Base-by-base conservation (phyloP, 2,888 invertebrate species). In the Eupithecia centaureata region DNA sequence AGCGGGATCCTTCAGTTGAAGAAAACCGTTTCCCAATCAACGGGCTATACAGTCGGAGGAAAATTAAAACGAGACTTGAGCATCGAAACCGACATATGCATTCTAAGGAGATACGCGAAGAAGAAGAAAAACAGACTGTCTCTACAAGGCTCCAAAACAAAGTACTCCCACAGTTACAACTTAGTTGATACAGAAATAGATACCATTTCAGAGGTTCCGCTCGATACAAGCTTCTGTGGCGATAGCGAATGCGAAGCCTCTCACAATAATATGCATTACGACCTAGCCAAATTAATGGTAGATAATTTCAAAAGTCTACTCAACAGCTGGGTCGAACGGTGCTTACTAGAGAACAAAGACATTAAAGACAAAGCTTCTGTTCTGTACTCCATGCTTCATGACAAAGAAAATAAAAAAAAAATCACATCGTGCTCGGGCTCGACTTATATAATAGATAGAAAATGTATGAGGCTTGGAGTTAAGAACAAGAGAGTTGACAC, bases 41-140 rank as follows among this genome's bases (percentile, higher is more conserved):
- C 73, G 0, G 80, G 82, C 54, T 82, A 82, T 51, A 68, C 69
- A 12, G 76, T 84, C 0, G 81, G 78, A 30, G 81, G 77, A 0
- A 86, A 79, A 75, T 8, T 83, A 0, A 91, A 88, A 78, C 83
- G 85, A 73, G 91, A 92, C 73, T 75, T 90, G 0, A 87, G 92
- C 63, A 75, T 90, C 8, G 92, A 90, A 80, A 92, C 92, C 1
- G 88, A 89, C 61, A 73, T 86, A 15, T 92, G 92, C 68, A 79
- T 86, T 33, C 75, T 91, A 0, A 83, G 89, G 70, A 82, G 88
- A 58, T 81, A 85, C 71, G 86, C 76, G 59, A 90, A 78, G 78
- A 82, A 65, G 13, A 87, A 84, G 71, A 82, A 77, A 35, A 80
- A 77, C n/a, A 86, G 75, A 76, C 38, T 77, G 5, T 80, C 78